These are phyloP conservation scores for Epinephelus malabaricus DNA, from an alignment of 2,797 vertebrate genomes.

Conservation along the genomic window DNA sequence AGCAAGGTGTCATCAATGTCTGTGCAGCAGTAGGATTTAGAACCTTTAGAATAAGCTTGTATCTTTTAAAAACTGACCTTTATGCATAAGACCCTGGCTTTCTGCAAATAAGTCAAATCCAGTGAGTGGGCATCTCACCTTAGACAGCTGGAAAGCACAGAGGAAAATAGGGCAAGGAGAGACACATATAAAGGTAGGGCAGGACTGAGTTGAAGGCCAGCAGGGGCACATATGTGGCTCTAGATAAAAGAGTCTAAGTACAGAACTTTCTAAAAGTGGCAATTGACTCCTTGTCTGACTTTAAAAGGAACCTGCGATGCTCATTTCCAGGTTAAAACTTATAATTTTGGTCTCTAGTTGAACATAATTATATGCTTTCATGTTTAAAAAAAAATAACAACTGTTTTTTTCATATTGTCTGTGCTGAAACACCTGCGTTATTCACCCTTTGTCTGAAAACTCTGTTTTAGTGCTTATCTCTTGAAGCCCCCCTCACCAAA, in stretches of 20 bases:
- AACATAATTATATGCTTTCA: too few relatives aligned
- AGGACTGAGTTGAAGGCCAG: conserved; percentile 1
- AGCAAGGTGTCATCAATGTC: conserved; percentile 72
- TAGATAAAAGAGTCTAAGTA: not conserved
- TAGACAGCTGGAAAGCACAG: not conserved
- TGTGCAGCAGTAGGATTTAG: conserved; percentile 47
- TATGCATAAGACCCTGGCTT: not conserved
- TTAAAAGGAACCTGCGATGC: not conserved
- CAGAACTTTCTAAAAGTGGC: not conserved
- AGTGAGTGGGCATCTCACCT: not conserved
- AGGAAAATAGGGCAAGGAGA: conserved; percentile 28
- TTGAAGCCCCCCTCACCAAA: too few relatives aligned
- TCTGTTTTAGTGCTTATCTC: too few relatives aligned
- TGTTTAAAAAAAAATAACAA: too few relatives aligned
- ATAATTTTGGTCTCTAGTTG: too few relatives aligned
- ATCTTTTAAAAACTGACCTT: not conserved
- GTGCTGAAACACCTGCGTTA: too few relatives aligned
- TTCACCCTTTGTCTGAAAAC: too few relatives aligned
- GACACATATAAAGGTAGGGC: conserved; percentile 9
- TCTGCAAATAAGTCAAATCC: conserved; percentile 4
- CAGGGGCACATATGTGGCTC: not conserved
- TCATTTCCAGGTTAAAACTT: too few relatives aligned
- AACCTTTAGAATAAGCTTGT: conserved; percentile 33
- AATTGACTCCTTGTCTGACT: not conserved
- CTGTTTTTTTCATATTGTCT: too few relatives aligned